Base-by-base conservation (phyloP, 2,797 vertebrate species). In the Lindbergichthys nudifrons region DNA sequence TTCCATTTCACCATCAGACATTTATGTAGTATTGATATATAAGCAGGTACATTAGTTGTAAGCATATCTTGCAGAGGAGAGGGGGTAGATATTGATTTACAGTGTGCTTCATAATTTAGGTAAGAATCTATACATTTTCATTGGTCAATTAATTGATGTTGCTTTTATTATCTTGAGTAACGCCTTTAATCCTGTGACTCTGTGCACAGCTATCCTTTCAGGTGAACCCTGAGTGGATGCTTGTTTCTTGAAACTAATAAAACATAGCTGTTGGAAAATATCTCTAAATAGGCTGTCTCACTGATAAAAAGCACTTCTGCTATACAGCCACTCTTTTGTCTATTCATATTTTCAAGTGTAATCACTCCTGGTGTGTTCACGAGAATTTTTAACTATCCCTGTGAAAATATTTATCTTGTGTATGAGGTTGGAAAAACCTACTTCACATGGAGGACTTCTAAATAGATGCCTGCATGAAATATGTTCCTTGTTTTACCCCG, bases 371-470 rank as follows among this genome's bases (percentile, higher is more conserved):
- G 59, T 62, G 70, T 45, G 58, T 73, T 88, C 45, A 60, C 54
- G 65, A 68, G 71, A 79, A 68, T 85, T 77, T 45, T 36, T 69
- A 73, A 73, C 76, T 69, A 90, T 70, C 80, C 64, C 62, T 79
- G 80, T 69, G 76, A 88, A 90, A 92, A 90, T 85, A 89, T 91
- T 88, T 78, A 70, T 70, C 56, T 76, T 86, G 54, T 84, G 39
- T 73, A 73, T 76, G 79, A 77, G 85, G 85, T 69, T 86, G 76
- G 86, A 87, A 89, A 91, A 89, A 75, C 66, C 52, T 50, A 47
- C 75, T 84, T 65, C 63, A 63, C 23, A 11, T 69, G 63, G 42
- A 82, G 23, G 32, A 70, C 57, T 75, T 84, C 77, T 80, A 70
- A 79, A 88, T 77, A 85, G 64, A 84, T 82, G 73, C 65, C 68